Base-by-base conservation (phyloP, 2,797 vertebrate genomes). In the Steatocranus sp. region DNA sequence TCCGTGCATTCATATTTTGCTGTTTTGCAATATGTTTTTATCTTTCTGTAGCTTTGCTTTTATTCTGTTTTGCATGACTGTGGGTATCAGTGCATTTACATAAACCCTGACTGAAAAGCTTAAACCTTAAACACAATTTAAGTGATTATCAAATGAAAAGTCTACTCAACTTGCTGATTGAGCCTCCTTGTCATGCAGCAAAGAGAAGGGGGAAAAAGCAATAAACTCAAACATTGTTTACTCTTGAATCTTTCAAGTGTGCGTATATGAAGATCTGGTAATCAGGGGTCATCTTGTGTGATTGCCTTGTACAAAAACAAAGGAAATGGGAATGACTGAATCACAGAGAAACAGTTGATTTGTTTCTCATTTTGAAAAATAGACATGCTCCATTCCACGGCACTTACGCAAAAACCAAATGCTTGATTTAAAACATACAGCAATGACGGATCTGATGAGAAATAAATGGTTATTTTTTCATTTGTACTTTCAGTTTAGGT, bases 231-330 rank as follows among this genome's bases (percentile, higher is more conserved):
- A 75, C 36, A 46, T 38, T 83, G 80, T 75, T 89, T 86, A 86
- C 83, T 86, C 86, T 91, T 36, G 73, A 92, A 34, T 85, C 82
- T 23, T 32, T 5, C 7, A 27, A 23, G 54, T 7, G 14, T 51
- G 56, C 2, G 3, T 41, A 79, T 84, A 30, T 66, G 51, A 86
- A 68, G 56, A 56, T 83, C 58, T 68, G 25, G 83, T 87, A 88
- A 90, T 91, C 84, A 83, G 34, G 7, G 48, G 53, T 50, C 83
- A 85, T 89, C 75, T 41, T 61, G 53, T 82, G 63, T 88, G 88
- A 88, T 83, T 87, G 77, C 49, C 38, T 54, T 46, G 9, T 75
- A 76, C 51, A 68, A 54, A 73, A 63, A 80, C 54, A 63, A 30
- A 83, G 86, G 87, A 89, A 89, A 89, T 76, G 8, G 38, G 11